Percentiles rank a stretch among this genome's conserved stretches.
phyloP scores from a whole-genome alignment of 2,888 invertebrate species.

The Megaustenia siamemsis region DNA sequence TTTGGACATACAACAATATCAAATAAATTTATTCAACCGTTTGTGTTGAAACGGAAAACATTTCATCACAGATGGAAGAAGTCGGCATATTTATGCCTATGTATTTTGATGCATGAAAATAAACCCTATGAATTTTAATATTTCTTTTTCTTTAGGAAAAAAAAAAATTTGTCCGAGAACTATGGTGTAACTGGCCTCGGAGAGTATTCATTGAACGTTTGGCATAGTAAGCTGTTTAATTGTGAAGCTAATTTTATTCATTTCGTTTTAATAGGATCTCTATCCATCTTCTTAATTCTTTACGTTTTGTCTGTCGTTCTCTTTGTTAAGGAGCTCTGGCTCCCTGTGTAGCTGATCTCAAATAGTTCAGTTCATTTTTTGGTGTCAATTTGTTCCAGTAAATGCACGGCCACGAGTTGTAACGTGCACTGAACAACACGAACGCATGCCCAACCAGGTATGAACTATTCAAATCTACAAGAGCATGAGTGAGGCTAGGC shows the following conservation, averaged over 20 bases:
- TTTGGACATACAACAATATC: not conserved
- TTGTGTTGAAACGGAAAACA: not conserved
- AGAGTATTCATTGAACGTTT: not conserved
- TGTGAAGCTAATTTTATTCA: not conserved
- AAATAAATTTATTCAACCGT: not conserved
- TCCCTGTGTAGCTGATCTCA: too few species aligned
- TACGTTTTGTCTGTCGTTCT: not conserved
- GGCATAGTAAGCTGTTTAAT: not conserved
- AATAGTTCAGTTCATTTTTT: too few species aligned
- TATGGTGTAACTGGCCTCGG: not conserved
- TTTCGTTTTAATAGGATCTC: not conserved
- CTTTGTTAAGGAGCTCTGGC: not conserved
- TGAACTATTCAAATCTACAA: not conserved
- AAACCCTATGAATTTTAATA: constrained; percentile 22
- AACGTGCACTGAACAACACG: not conserved
- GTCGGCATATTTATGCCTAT: not conserved
- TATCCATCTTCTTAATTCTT: not conserved
- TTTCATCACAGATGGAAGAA: not conserved
- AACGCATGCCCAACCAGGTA: not conserved
- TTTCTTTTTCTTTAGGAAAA: not conserved
- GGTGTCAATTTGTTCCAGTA: too few species aligned
- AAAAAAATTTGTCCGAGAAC: not conserved
- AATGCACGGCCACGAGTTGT: not conserved
- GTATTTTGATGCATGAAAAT: constrained; percentile 1
- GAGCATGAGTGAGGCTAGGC: not conserved